phyloP scores from a whole-genome alignment of 2,888 invertebrate genomes.

The Cantharis rustica region DNA sequence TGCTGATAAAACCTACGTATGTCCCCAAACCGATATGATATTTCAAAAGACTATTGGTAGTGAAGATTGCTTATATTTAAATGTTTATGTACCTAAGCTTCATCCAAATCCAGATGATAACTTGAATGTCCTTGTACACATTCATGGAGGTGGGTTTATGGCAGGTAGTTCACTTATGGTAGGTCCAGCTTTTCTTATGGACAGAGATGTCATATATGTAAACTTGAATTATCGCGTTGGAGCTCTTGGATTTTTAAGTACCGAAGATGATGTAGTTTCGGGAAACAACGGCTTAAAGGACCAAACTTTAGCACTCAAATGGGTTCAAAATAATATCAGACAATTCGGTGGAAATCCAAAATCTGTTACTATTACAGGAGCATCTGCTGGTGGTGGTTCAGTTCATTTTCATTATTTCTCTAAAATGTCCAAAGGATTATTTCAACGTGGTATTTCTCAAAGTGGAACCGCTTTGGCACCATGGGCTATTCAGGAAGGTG shows the following conservation, averaged over 20 bases:
- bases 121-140: not conserved
- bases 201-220: not conserved
- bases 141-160: not conserved
- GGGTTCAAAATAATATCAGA: too few species aligned
- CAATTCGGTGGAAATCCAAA: too few species aligned
- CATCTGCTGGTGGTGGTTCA: too few species aligned
- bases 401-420: too few species aligned
- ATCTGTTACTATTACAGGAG: too few species aligned
- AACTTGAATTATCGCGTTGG: not conserved
- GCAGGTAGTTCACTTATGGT: constrained; percentile 52
- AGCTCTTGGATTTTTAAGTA: not conserved
- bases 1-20: not conserved
- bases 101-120: not conserved
- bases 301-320: too few species aligned
- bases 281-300: too few species aligned
- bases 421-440: too few species aligned
- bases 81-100: not conserved
- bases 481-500: too few species aligned
- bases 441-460: too few species aligned
- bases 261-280: not conserved
- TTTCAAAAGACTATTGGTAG: not conserved
- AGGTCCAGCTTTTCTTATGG: constrained; percentile 22
- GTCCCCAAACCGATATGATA: not conserved
- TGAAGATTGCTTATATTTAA: not conserved
- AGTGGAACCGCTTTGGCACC: too few species aligned